phyloP scores from a whole-genome alignment of 2,888 invertebrate species.

The Rhodophaea formosa region DNA sequence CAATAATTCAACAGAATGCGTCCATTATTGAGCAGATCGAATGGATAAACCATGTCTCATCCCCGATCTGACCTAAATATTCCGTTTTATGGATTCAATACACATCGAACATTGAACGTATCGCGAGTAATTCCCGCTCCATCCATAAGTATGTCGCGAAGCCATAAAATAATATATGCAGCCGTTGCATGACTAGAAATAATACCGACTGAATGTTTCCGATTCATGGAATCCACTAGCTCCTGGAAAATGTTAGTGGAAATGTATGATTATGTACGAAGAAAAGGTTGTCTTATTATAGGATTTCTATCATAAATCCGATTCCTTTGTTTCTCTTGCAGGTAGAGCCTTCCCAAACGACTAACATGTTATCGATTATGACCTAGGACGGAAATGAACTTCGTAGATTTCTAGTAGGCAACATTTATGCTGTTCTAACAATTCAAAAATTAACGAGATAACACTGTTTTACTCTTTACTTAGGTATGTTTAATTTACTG shows the following conservation, averaged over 20 bases:
- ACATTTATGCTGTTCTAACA: too few relatives aligned
- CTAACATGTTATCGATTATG: too few relatives aligned
- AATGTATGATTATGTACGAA: constrained; percentile 7
- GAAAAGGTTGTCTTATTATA: constrained; percentile 6
- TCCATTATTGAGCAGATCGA: not conserved
- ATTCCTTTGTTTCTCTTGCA: not conserved
- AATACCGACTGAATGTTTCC: constrained; percentile 17
- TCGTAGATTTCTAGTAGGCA: too few relatives aligned
- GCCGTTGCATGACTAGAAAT: constrained; percentile 15
- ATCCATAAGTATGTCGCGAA: constrained; percentile 9
- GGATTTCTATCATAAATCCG: not conserved
- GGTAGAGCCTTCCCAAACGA: too few relatives aligned
- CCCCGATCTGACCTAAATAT: constrained; percentile 1
- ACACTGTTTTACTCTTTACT: not conserved
- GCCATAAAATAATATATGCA: constrained; percentile 14
- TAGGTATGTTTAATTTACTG: not conserved
- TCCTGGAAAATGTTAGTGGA: constrained; percentile 15
- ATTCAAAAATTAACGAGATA: too few relatives aligned
- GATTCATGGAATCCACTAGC: constrained; percentile 13
- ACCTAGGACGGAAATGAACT: too few relatives aligned
- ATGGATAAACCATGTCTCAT: not conserved
- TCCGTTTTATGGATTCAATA: constrained; percentile 4
- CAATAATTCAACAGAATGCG: not conserved
- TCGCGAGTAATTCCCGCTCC: constrained; percentile 4
- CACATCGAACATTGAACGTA: not conserved